Conservation (phyloP, 2,888 invertebrate genomes). For the Fabriciana adippe region DNA sequence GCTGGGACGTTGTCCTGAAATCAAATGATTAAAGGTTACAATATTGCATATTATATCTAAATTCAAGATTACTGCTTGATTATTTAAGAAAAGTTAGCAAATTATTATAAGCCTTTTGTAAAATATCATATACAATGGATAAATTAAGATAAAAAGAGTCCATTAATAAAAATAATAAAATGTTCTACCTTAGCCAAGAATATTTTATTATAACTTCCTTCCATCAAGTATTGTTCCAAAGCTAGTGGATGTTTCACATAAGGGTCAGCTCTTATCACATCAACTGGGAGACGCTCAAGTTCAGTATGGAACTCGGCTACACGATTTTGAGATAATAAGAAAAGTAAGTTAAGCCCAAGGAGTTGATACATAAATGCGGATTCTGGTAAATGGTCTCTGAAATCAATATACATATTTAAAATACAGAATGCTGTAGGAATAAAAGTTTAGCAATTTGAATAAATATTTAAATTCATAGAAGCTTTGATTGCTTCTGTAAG, state of each 20-base stretch:
- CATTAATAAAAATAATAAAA: conserved; percentile 11
- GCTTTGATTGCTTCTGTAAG: no score
- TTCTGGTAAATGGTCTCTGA: conserved; percentile 88
- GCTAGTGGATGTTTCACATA: conserved; percentile 97
- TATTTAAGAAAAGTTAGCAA: not conserved
- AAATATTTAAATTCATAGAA: no score
- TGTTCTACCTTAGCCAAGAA: conserved; percentile 90
- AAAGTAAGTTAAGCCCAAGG: conserved; percentile 95
- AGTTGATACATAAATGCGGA: conserved; percentile 97
- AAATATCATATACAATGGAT: no score
- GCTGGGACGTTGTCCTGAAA: conserved; percentile 95
- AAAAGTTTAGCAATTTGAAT: no score
- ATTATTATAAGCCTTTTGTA: not conserved
- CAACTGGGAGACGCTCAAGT: conserved; percentile 94
- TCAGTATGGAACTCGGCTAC: conserved; percentile 99
- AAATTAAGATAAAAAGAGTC: no score
- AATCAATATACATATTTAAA: conserved; percentile 37
- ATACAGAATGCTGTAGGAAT: not conserved
- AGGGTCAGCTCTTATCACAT: conserved; percentile 95
- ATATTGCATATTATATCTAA: conserved; percentile 46
- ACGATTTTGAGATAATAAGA: conserved; percentile 96
- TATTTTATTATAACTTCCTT: conserved; percentile 99
- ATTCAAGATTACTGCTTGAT: no score
- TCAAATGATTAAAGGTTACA: conserved; percentile 53
- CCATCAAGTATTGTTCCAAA: conserved; percentile 99